phyloP scores from a whole-genome alignment of 2,113 vertebrate genomes.

The Epinephelus fuscoguttatus region DNA sequence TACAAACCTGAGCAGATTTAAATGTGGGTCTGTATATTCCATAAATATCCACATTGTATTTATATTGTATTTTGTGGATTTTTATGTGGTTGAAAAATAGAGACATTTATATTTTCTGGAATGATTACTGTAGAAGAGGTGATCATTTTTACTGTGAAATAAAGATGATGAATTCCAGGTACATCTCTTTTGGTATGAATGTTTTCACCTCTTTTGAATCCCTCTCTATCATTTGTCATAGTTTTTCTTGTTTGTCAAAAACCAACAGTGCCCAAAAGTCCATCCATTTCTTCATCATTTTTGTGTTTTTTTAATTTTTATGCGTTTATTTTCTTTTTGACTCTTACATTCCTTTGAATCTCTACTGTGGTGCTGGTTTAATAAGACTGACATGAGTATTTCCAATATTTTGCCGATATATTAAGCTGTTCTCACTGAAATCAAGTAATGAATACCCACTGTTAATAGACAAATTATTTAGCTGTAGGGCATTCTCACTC shows the following conservation, averaged over 20 bases:
- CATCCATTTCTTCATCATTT: neutral
- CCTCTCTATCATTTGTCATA: neutral
- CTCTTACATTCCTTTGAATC: neutral
- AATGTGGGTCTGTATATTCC: slow-evolving; percentile 20
- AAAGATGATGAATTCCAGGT: no score
- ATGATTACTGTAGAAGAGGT: no score
- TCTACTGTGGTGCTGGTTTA: neutral
- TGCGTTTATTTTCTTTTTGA: neutral
- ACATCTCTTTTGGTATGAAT: neutral
- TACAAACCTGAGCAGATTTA: neutral
- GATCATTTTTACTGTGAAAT: no score
- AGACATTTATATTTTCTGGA: neutral
- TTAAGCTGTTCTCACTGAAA: neutral
- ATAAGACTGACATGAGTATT: neutral
- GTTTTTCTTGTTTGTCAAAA: neutral
- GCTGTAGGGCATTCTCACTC: no score
- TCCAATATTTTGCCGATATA: neutral
- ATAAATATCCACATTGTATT: slow-evolving; percentile 22
- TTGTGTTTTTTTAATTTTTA: neutral
- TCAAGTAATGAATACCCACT: neutral
- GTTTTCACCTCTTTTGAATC: neutral
- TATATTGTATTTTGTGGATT: neutral
- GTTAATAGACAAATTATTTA: no score
- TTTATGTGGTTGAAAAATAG: neutral
- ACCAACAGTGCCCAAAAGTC: neutral